These are phyloP conservation scores for Belgica antarctica DNA, from an alignment of 2,888 invertebrate genomes.

Conservation along the genomic window DNA sequence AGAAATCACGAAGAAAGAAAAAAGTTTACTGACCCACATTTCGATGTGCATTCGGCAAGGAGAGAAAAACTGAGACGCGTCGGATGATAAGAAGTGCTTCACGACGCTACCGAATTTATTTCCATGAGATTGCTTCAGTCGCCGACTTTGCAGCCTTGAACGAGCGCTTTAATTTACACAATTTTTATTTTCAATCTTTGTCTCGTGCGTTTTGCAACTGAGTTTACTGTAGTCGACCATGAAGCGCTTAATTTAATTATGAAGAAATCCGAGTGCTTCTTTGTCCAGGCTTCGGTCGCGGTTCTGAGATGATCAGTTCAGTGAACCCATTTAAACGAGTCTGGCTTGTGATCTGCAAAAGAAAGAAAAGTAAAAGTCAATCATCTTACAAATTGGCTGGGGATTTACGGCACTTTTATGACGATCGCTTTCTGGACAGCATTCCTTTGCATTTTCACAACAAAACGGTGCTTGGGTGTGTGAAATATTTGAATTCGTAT, in stretches of 20 bases:
- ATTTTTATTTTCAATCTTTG: background rate
- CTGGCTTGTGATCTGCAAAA: background rate
- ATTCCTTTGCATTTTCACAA: background rate
- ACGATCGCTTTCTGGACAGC: background rate
- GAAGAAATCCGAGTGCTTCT: background rate
- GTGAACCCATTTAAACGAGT: constrained; percentile 7
- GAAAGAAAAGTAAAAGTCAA: constrained; percentile 3
- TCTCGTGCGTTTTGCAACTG: background rate
- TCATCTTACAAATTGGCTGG: background rate
- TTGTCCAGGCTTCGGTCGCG: background rate
- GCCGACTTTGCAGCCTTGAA: background rate
- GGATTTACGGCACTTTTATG: background rate
- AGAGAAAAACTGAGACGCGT: no score
- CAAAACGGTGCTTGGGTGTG: background rate
- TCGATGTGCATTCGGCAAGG: background rate
- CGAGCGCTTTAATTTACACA: background rate
- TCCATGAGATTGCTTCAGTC: background rate
- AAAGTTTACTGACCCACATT: constrained; percentile 11
- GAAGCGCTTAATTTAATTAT: background rate
- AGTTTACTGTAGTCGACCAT: background rate
- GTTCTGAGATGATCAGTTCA: background rate
- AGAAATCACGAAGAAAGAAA: background rate
- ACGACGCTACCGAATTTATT: background rate
- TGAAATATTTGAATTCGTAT: no score
- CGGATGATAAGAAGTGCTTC: background rate